Evolutionary conservation across 2,113 vertebrate species (phyloP).

Genomic region (Cyphomyrus plagiostoma): DNA sequence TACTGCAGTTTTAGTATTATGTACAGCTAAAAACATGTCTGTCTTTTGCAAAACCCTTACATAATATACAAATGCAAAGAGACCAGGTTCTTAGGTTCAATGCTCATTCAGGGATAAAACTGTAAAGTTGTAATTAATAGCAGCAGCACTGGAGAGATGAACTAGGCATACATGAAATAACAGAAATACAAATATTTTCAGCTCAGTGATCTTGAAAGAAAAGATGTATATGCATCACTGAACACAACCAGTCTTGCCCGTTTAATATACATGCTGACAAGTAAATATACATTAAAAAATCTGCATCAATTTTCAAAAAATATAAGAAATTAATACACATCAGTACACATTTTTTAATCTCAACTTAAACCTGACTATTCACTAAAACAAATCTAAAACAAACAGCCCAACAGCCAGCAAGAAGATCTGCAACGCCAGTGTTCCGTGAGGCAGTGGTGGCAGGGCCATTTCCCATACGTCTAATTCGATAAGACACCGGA

Average conservation of each 20-base stretch:
- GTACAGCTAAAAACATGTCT: background rate
- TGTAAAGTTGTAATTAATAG: background rate
- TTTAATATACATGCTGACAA: background rate
- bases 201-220: background rate
- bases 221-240: background rate
- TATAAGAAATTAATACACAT: background rate
- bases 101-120: background rate
- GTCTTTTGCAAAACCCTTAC: background rate
- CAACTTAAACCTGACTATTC: background rate
- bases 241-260: background rate
- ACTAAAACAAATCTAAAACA: background rate
- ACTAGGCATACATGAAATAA: background rate
- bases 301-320: background rate
- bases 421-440: background rate
- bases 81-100: background rate
- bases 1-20: background rate
- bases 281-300: background rate
- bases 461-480: background rate
- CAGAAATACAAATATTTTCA: background rate
- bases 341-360: background rate
- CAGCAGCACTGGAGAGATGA: background rate
- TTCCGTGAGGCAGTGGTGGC: background rate
- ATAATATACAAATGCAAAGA: background rate
- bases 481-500: background rate
- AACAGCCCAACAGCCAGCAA: background rate